Base-by-base conservation (phyloP, 2,797 vertebrate species). In the Coranthus polyacanthus region DNA sequence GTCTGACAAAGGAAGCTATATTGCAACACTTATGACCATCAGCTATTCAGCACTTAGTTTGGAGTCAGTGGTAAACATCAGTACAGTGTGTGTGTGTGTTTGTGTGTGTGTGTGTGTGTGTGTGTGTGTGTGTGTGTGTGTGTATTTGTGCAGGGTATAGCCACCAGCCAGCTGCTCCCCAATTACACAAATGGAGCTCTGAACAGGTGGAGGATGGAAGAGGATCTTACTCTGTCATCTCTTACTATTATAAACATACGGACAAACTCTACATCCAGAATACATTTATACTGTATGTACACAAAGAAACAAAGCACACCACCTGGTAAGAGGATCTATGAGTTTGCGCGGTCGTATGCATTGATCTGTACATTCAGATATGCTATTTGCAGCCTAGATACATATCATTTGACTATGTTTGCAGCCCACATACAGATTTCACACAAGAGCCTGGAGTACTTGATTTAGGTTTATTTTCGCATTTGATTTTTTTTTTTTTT, bases 171-270 rank as follows among this genome's bases (percentile, higher is more conserved):
- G 85, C 72, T 87, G 76, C 75, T 82, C 50, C 46, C 55, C 64
- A 77, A 80, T 90, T 85, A 89, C 60, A 78, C 79, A 84, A 84
- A 90, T 84, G 64, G 69, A 83, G 38, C 43, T 74, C 42, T 44
- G 73, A 87, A 75, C 89, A 88, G 85, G 85, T 88, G 88, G 79
- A 85, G 63, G 62, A 83, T 32, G 70, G 47, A 78, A 70, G 60
- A 70, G 47, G 43, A 75, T 80, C 72, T 57, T 1, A 37, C 38
- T 56, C 17, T 2, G 11, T 38, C 22, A 54, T 78, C 37, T 53
- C 56, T 69, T 63, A 68, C 46, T 61, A 52, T 65, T 61, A 51
- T 43, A 38, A 71, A 72, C 63, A 75, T 55, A 66, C 12, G 6
- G 56, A 69, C 56, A 68, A 47, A 61, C 41, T 72, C 39, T 50